These are phyloP conservation scores for Tipula unca DNA, from an alignment of 2,888 invertebrate genomes.

Conservation along the genomic window DNA sequence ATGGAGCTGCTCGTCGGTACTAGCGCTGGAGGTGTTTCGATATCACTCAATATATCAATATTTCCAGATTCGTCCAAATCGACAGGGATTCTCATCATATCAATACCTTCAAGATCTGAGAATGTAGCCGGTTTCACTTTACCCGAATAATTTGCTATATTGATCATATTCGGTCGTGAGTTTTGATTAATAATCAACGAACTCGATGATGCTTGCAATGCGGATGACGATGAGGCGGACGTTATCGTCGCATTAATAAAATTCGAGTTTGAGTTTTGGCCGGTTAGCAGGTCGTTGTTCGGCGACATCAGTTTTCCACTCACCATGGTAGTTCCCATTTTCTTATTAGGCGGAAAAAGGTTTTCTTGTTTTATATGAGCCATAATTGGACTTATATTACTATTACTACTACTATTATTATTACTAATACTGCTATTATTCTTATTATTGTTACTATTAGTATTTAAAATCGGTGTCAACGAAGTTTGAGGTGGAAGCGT, in stretches of 20 bases:
- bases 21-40: constrained; percentile 35
- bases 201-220: neutral
- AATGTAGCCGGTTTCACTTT: constrained; percentile 38
- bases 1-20: neutral
- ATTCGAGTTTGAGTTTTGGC: neutral
- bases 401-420: neutral
- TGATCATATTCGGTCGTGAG: neutral
- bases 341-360: neutral
- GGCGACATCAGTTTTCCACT: neutral
- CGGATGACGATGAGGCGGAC: neutral
- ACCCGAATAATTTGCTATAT: constrained; percentile 22
- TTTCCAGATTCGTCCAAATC: constrained; percentile 57
- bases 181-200: neutral
- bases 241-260: neutral
- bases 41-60: constrained; percentile 45
- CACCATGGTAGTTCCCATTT: neutral
- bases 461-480: constrained; percentile 15
- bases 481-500: neutral
- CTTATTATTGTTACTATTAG: constrained; percentile 14
- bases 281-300: neutral
- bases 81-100: constrained; percentile 70
- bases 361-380: constrained; percentile 14
- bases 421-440: neutral
- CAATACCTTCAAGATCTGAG: constrained; percentile 52
- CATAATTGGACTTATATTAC: constrained; percentile 15